Percentiles rank a stretch among this genome's conserved stretches.
These are phyloP conservation scores for Ecdyonurus torrentis DNA, from an alignment of 2,888 invertebrate genomes.

Conservation along the genomic window DNA sequence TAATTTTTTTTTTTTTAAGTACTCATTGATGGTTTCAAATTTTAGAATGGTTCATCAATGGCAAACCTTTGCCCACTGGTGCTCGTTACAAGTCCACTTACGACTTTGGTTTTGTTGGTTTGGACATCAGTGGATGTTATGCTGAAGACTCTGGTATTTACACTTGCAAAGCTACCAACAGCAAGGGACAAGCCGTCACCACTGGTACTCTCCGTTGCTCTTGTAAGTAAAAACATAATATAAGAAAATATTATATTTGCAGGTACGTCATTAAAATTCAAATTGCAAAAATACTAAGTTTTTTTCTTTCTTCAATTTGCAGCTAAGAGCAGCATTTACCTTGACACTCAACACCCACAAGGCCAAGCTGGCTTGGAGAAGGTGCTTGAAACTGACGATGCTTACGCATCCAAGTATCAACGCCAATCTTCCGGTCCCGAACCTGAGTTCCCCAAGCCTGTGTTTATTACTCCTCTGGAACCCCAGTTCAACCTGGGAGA, in stretches of 20 bases:
- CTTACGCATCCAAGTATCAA: conserved; percentile 50
- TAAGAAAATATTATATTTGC: background rate
- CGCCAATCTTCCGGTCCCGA: conserved; percentile 55
- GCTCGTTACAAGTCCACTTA: conserved; percentile 82
- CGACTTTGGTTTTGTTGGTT: conserved; percentile 89
- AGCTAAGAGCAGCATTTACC: conserved; percentile 41
- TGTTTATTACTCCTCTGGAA: conserved; percentile 67
- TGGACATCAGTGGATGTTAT: conserved; percentile 76
- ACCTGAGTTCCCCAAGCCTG: conserved; percentile 62
- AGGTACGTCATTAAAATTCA: too few relatives aligned
- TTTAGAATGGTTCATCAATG: conserved; percentile 86
- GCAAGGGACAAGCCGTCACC: conserved; percentile 75
- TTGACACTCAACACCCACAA: conserved; percentile 91
- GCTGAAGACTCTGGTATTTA: conserved; percentile 87
- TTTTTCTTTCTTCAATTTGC: conserved; percentile 8
- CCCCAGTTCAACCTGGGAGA: conserved; percentile 67
- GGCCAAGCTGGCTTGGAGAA: conserved; percentile 78
- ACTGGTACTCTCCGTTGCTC: conserved; percentile 76
- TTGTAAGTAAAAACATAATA: conserved; percentile 35
- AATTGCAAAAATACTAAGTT: too few relatives aligned
- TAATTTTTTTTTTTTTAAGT: background rate
- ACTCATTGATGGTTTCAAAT: conserved; percentile 3
- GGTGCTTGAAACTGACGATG: conserved; percentile 78
- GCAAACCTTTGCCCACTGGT: conserved; percentile 71
- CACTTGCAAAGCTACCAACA: conserved; percentile 77